Base-by-base conservation (phyloP, 2,113 vertebrate species). In the Astur gentilis region DNA sequence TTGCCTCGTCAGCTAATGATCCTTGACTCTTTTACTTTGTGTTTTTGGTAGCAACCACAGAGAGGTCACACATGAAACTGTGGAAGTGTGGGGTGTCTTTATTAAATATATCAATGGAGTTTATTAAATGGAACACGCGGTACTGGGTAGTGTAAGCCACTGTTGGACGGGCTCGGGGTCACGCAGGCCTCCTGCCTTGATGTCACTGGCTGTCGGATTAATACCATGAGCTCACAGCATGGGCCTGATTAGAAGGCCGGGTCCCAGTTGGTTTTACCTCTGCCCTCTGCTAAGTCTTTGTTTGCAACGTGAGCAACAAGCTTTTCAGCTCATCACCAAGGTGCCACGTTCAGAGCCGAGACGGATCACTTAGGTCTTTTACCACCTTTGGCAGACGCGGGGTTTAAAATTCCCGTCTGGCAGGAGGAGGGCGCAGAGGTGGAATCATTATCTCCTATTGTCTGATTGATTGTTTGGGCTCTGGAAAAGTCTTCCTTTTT, bases 221-320 rank as follows among this genome's bases (percentile, higher is more conserved):
- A 50, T 87, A 83, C 84, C 31, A 38, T 11, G 40, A 78, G 91
- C 90, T 87, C 94, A 19, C 79, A 93, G 69, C 40, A 57, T 66
- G 75, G 69, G 23, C 26, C 80, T 96, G 90, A 97, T 96, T 86
- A 93, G 61, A 87, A 87, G 95, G 85, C 55, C 12, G 25, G 25
- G 79, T 84, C 62, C 60, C 54, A 5, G 34, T 7, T 85, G 75
- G 32, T 13, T 73, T 94, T 58, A 87, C 76, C 70, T 90, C 65
- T 97, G 92, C 94, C 87, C 62, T 92, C 92, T 60, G 54, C 42
- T 92, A 97, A 95, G 94, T 40, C 65, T 94, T 93, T 97, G 82
- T 93, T 34, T 96, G 55, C 52, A 96, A 61, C 9, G 42, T 70
- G 52, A 92, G 79, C 95, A 93, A 92, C 76, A 93, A 94, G 57